Evolutionary conservation across 2,888 invertebrate species (phyloP), one percentile per base, ranked within the genome.

Genomic region (Miltochrista miniata): DNA sequence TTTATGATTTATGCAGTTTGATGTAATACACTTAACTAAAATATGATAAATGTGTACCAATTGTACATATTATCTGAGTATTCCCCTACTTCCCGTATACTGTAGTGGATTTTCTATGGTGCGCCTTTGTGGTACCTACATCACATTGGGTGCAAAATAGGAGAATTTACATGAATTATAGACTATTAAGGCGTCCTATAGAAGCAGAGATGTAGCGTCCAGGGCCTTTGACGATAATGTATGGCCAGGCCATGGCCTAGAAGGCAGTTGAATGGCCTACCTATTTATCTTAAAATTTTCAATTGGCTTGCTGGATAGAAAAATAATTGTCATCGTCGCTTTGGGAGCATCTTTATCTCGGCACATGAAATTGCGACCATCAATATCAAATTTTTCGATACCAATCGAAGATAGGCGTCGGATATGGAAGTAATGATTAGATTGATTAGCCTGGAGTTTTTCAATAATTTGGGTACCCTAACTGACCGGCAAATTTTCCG

Each of bases 61-160:
- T 24, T 24, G 18, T 24, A 24, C 18, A 24, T 24, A 24, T 24
- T 24, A 2, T 24, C 18, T 2, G 18, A 24, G 18, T 24, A 24
- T 24, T 24, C 2, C 18, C 18, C 18, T 24, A 24, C 18, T 24
- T 4, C 18, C 18, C 2, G 5, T 24, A 35, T 13, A 30, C 30
- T 44, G 13, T 29, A 24, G 9, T 10, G 24, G 15, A 29, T 24
- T 58, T 48, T 30, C 31, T 30, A 31, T 48, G 50, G 47, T 58
- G 34, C 54, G 48, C 24, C 41, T 50, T 31, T 15, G 45, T 39
- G 53, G 56, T 52, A 39, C n/a, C n/a, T n/a, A n/a, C 18, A 34
- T 54, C 40, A 41, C 47, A 51, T 24, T 58, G 55, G 48, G 42
- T 63, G 58, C 51, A 61, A 44, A 48, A 57, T 44, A 59, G 58